Conservation (phyloP, 2,888 invertebrate species). For the Thysanoteuthis rhombus region DNA sequence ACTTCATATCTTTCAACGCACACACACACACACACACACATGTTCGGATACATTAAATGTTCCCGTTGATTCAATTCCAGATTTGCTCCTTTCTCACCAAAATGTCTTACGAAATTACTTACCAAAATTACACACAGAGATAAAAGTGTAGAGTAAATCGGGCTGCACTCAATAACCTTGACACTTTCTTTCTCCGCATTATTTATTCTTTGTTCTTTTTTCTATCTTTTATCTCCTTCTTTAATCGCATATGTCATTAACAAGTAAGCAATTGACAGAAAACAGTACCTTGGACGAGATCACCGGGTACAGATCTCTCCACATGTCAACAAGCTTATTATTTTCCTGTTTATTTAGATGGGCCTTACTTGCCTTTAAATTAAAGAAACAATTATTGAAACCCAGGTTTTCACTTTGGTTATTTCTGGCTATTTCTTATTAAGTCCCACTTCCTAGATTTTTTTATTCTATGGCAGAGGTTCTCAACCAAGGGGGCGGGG, state of each 20-base stretch:
- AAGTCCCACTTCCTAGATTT: too few species aligned
- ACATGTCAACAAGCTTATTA: conserved; percentile 12
- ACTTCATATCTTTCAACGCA: too few species aligned
- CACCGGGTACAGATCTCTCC: background rate
- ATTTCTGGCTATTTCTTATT: background rate
- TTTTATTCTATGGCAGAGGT: too few species aligned
- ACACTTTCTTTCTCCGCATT: background rate
- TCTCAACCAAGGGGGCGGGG: too few species aligned
- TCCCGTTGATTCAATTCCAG: background rate
- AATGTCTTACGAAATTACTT: background rate
- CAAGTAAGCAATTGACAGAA: conserved; percentile 12
- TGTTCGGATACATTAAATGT: background rate
- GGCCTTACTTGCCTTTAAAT: background rate
- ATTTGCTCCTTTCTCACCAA: background rate
- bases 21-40: background rate
- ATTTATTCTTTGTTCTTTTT: background rate
- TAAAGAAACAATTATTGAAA: background rate
- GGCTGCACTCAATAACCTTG: background rate
- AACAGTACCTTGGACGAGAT: background rate
- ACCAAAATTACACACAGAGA: background rate
- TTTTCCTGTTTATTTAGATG: background rate
- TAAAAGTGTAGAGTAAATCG: background rate
- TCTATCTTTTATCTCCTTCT: background rate
- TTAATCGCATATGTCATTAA: background rate
- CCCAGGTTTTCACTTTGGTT: background rate